Conservation (phyloP, 2,797 vertebrate genomes). For the Ceryle rudis region DNA sequence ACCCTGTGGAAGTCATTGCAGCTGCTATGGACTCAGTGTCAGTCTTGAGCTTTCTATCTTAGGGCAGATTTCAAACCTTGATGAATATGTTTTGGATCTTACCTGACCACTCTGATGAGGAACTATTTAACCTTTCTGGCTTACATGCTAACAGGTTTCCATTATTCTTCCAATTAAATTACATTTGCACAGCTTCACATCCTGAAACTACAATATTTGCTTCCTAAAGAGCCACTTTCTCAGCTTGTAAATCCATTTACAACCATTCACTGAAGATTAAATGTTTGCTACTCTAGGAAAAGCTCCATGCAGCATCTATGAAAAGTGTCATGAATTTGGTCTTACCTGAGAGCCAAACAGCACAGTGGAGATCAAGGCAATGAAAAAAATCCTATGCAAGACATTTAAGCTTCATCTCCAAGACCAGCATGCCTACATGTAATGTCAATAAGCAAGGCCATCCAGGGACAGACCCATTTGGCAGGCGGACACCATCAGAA, state of each 20-base stretch:
- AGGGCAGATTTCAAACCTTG: not conserved
- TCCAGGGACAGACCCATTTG: not conserved
- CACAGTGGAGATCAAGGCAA: not conserved
- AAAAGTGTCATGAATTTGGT: not conserved
- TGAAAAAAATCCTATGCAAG: not conserved
- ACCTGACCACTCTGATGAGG: not conserved
- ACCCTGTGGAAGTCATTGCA: not conserved
- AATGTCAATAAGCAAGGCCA: not conserved
- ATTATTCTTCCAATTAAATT: not conserved
- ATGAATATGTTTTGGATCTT: not conserved
- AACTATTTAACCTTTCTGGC: not conserved
- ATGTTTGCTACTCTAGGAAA: not conserved
- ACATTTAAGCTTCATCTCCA: not conserved
- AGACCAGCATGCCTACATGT: not conserved
- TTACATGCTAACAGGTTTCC: not conserved
- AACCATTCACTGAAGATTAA: not conserved
- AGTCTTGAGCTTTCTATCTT: not conserved
- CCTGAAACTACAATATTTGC: not conserved
- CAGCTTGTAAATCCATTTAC: not conserved
- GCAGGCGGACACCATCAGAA: not conserved
- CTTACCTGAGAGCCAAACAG: not conserved
- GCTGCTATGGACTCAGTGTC: not conserved
- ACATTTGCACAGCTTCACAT: not conserved
- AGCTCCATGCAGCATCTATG: not conserved
- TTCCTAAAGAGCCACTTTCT: not conserved